These are phyloP conservation scores for Dinocampus coccinellae DNA, from an alignment of 2,888 invertebrate genomes.

Conservation along the genomic window DNA sequence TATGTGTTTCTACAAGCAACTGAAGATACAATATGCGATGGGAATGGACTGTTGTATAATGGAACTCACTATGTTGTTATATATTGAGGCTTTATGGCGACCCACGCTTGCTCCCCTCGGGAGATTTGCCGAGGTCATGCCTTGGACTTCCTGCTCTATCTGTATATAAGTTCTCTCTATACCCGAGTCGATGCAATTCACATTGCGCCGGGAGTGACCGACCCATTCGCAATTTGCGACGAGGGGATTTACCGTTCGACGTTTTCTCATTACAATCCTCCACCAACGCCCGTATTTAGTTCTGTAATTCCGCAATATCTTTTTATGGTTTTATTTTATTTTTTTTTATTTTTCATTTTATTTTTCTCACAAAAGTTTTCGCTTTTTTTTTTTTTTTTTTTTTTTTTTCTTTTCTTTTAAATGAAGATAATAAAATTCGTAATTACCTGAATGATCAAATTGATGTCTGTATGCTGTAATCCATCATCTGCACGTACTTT, in stretches of 20 bases:
- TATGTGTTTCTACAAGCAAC: constrained; percentile 14
- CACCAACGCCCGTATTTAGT: constrained; percentile 22
- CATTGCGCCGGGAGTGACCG: constrained; percentile 31
- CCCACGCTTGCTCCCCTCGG: constrained; percentile 47
- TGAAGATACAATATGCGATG: constrained; percentile 29
- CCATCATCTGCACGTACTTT: constrained; percentile 90
- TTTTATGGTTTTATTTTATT: neutral
- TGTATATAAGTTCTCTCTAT: constrained; percentile 19
- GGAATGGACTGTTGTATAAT: constrained; percentile 12
- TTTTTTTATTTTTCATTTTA: neutral
- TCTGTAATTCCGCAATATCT: constrained; percentile 6
- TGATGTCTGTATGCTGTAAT: constrained; percentile 85
- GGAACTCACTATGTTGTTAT: constrained; percentile 28
- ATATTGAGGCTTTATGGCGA: constrained; percentile 51
- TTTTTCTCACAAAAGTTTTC: too few relatives aligned
- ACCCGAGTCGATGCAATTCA: constrained; percentile 25
- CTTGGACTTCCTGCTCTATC: constrained; percentile 49
- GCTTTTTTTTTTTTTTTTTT: too few relatives aligned
- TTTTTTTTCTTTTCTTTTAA: neutral
- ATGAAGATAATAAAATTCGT: neutral
- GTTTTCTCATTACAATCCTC: constrained; percentile 21
- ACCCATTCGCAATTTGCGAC: constrained; percentile 36
- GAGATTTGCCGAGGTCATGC: constrained; percentile 47
- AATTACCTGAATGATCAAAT: constrained; percentile 83
- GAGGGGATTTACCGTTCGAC: constrained; percentile 30